Evolutionary conservation across 2,113 vertebrate species (phyloP), one percentile per base, ranked within the genome.

Genomic region (Ellobius talpinus): DNA sequence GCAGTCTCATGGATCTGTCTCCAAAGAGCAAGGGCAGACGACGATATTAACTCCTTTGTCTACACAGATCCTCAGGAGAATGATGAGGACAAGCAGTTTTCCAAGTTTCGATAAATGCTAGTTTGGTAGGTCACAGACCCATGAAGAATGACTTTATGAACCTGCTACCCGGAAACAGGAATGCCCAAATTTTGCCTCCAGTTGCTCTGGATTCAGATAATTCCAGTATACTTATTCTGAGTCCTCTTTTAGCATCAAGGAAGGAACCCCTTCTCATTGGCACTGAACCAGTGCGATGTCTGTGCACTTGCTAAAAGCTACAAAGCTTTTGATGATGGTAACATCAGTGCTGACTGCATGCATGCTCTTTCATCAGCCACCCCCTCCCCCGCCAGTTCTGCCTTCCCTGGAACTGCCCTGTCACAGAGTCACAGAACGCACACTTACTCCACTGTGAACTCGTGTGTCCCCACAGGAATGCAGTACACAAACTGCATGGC

Each of bases 401-500:
- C 36, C 24, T 5, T 4, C 55, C 19, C 72, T 42, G 5, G 12
- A 11, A 42, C 19, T 10, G 9, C 16, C 31, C 39, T 14, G 24
- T n/a, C 82, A 61, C 36, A 91, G 81, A 24, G 24, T 39, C 0
- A 17, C 0, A 65, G 33, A 78, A 70, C 65, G 82, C 78, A 89
- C 70, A 99, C 99, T 89, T 98, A 99, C 99, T 99, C 99, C 39
- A 99, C 99, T 0, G 99, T 99, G 98, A 99, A 99, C 97, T 99
- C 99, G 0, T 99, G 99, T 0, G 99, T 98, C 65, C 99, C 99
- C 93, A 99, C 99, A 0, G 99, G 99, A 97, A 99, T 99, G 98
- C 99, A 99, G 98, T 99, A 99, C 24, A 99, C 99, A 2, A 99
- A 99, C 97, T 99, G 99, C 99, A 99, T 99, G 1, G 99, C 99